Evolutionary conservation across 2,797 vertebrate species (phyloP).

Genomic region (Chelidonichthys spinosus): DNA sequence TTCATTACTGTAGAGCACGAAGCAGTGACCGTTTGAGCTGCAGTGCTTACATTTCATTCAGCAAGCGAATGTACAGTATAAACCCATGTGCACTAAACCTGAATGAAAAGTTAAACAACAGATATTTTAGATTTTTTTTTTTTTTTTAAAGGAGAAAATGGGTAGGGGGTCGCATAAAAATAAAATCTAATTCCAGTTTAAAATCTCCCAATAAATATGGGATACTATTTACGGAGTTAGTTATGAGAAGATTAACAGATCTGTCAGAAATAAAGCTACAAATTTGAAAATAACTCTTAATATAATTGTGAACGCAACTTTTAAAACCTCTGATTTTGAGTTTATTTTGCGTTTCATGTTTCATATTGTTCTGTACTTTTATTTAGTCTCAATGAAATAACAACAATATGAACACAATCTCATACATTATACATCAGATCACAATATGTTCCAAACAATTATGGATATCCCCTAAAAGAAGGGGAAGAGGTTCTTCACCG

Average conservation of each 20-base stretch:
- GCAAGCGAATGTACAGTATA: background rate
- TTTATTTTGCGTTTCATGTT: no score
- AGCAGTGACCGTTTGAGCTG: constrained; percentile 38
- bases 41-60: constrained; percentile 37
- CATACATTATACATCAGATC: background rate
- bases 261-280: background rate
- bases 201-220: background rate
- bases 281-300: background rate
- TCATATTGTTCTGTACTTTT: no score
- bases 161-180: background rate
- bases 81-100: constrained; percentile 11
- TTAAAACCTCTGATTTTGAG: background rate
- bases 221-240: no score
- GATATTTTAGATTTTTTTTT: background rate
- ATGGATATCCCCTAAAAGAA: background rate
- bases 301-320: background rate
- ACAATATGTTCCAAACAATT: background rate
- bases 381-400: no score
- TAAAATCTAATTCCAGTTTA: background rate
- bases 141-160: background rate
- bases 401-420: background rate
- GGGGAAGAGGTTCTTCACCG: background rate
- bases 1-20: constrained; percentile 58
- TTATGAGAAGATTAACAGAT: background rate
- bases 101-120: background rate